Percentiles rank a stretch among this genome's conserved stretches.
Evolutionary conservation across 2,797 vertebrate species (phyloP).

Genomic region (Melanotaenia boesemani): DNA sequence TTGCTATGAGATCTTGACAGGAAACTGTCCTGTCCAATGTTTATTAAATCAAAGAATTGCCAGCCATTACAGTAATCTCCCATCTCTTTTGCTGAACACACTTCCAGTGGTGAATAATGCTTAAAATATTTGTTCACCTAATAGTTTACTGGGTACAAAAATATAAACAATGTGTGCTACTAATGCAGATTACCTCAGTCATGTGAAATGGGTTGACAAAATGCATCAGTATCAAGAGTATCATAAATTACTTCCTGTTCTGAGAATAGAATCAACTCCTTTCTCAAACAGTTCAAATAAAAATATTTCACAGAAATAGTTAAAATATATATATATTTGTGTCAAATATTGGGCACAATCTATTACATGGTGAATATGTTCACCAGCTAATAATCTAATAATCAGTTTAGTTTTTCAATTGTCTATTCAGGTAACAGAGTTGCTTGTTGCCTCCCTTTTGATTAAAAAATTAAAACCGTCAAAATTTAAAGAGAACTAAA

Average conservation of each 20-base stretch:
- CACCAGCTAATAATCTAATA: too few species aligned
- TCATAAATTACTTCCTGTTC: neutral
- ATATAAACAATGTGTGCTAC: neutral
- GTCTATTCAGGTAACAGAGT: too few species aligned
- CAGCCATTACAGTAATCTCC: neutral
- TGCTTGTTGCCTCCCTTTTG: too few species aligned
- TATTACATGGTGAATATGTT: too few species aligned
- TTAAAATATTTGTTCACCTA: neutral
- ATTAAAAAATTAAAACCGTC: too few species aligned
- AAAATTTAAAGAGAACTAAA: neutral
- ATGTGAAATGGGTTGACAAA: neutral
- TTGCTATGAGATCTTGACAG: conserved; percentile 11
- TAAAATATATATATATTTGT: neutral
- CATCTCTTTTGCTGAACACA: neutral
- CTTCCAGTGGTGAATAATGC: neutral
- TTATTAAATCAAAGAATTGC: neutral
- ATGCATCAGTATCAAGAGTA: neutral
- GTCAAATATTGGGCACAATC: neutral
- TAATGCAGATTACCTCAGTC: neutral
- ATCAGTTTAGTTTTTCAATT: too few species aligned
- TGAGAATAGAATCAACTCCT: neutral
- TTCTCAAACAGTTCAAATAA: neutral
- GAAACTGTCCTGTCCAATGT: conserved; percentile 2
- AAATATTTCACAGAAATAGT: neutral
- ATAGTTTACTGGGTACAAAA: neutral